Evolutionary conservation across 1,140 invertebrate species (phyloP).

Genomic region (Lepidurus apus): DNA sequence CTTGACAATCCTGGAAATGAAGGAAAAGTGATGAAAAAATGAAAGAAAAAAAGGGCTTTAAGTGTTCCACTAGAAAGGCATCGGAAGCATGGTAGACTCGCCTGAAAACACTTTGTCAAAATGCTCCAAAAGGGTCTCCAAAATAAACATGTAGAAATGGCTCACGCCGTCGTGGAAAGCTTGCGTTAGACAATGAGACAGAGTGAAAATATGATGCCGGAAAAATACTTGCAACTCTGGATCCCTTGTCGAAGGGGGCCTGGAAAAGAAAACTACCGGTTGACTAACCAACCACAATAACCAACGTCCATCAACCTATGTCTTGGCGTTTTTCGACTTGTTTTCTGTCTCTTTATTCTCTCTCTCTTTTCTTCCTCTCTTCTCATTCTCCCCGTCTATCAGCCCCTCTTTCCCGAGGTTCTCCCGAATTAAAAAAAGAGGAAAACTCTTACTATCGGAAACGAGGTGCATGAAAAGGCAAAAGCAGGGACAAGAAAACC

Average conservation of each 20-base stretch:
- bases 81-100: no score
- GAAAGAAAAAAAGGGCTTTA: no score
- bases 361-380: not conserved
- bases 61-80: no score
- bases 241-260: not conserved
- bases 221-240: not conserved
- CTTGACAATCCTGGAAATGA: no score
- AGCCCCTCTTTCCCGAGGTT: no score
- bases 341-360: not conserved
- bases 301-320: constrained; percentile 5
- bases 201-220: not conserved
- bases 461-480: not conserved
- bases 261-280: not conserved
- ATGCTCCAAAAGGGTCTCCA: not conserved
- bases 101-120: not conserved
- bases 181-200: not conserved
- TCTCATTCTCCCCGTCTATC: no score
- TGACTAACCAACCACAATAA: constrained; percentile 22
- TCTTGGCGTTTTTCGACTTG: constrained; percentile 3
- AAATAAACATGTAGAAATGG: not conserved
- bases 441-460: not conserved
- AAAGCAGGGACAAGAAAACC: not conserved
- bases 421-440: no score
- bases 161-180: not conserved
- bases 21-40: no score